Conservation (phyloP, 2,113 vertebrate genomes). For the Glaucidium brasilianum region DNA sequence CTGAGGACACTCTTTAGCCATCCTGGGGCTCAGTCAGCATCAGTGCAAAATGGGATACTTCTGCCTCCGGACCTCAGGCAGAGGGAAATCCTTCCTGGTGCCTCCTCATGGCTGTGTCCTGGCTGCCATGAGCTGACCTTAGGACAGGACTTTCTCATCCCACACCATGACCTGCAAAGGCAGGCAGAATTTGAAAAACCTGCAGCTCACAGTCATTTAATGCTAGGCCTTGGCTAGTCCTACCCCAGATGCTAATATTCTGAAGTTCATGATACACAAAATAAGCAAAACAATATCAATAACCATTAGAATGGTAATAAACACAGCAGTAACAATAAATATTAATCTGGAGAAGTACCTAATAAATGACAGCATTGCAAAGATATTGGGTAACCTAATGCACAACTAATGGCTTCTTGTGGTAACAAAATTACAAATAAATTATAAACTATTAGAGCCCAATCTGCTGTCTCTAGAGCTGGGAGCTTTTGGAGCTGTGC, state of each 20-base stretch:
- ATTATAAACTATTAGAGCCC: not conserved
- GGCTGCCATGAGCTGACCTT: not conserved
- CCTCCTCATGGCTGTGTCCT: not conserved
- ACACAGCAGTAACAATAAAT: not conserved
- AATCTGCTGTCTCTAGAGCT: not conserved
- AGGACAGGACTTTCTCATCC: not conserved
- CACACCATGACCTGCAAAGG: rapidly evolving
- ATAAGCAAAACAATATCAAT: not conserved
- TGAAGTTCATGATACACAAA: not conserved
- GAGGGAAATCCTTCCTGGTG: not conserved
- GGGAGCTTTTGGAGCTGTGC: not conserved
- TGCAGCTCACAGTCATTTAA: not conserved
- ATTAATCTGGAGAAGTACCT: not conserved
- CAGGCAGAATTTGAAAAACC: not conserved
- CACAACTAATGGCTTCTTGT: not conserved
- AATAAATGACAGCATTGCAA: not conserved
- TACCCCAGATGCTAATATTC: not conserved
- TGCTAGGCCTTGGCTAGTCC: not conserved
- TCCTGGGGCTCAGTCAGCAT: not conserved
- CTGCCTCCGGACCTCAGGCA: not conserved
- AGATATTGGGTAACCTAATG: not conserved
- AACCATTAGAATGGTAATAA: not conserved
- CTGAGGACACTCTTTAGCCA: not conserved
- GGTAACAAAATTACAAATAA: not conserved
- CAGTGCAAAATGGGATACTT: not conserved